Evolutionary conservation across 30 jellyfish, hydroid and myxozoan species (phyloP).

Genomic region (Pelagia noctiluca): DNA sequence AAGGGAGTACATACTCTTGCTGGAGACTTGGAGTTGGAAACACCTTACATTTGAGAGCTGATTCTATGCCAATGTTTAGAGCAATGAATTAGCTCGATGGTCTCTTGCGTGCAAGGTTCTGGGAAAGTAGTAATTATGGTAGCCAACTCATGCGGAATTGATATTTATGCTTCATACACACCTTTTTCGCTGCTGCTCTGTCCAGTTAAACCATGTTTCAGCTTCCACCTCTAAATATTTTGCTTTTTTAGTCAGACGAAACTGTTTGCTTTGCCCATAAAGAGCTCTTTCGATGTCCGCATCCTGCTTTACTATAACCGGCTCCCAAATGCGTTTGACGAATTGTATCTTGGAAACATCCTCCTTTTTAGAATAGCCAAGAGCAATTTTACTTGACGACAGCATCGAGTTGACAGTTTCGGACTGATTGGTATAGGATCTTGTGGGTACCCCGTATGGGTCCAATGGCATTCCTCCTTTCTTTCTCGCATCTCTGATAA

Average conservation of each 20-base stretch:
- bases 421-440: conserved; percentile 13
- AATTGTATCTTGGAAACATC: conserved; percentile 18
- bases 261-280: neutral
- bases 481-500: conserved; percentile 2
- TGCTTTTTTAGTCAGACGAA: neutral
- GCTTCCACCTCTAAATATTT: neutral
- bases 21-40: too few relatives aligned
- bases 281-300: conserved; percentile 10
- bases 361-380: conserved; percentile 31
- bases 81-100: too few relatives aligned
- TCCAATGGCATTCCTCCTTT: conserved; percentile 26
- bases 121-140: too few relatives aligned
- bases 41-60: too few relatives aligned
- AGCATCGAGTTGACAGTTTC: neutral
- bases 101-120: too few relatives aligned
- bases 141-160: too few relatives aligned
- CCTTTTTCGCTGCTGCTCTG: neutral
- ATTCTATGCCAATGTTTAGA: too few relatives aligned
- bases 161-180: too few relatives aligned
- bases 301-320: conserved; percentile 3
- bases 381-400: conserved; percentile 7
- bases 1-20: too few relatives aligned
- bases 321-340: conserved; percentile 19
- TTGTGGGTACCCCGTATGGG: neutral
- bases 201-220: conserved; percentile 2